Conservation (phyloP, 2,113 vertebrate genomes). For the Sylvia atricapilla region DNA sequence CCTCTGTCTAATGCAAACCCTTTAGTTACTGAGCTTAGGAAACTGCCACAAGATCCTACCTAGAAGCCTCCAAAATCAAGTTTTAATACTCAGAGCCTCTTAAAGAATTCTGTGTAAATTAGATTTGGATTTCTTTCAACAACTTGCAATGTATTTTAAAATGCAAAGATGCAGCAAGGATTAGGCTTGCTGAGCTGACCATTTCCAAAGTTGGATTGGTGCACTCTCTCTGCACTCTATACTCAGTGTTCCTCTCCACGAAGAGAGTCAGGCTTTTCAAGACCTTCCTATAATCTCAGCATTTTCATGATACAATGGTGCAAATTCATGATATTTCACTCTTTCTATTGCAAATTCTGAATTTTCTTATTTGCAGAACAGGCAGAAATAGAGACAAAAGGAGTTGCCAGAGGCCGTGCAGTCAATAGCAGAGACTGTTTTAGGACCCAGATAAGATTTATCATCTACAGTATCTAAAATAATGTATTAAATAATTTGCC, state of each 20-base stretch:
- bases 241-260: background rate
- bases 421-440: background rate
- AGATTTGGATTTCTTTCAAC: background rate
- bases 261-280: background rate
- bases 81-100: background rate
- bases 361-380: background rate
- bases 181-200: background rate
- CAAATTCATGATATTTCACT: background rate
- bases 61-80: background rate
- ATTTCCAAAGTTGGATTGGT: background rate
- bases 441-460: background rate
- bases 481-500: background rate
- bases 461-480: background rate
- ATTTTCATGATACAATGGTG: background rate
- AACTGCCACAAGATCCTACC: background rate
- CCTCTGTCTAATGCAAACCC: background rate
- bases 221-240: background rate
- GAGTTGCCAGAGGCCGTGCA: background rate
- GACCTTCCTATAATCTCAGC: background rate
- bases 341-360: background rate
- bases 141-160: background rate
- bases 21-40: background rate
- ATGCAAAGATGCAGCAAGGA: background rate
- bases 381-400: background rate
- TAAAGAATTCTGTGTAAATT: background rate